These are phyloP conservation scores for Marisa cornuarietis DNA, from an alignment of 1,140 invertebrate species.

Conservation along the genomic window DNA sequence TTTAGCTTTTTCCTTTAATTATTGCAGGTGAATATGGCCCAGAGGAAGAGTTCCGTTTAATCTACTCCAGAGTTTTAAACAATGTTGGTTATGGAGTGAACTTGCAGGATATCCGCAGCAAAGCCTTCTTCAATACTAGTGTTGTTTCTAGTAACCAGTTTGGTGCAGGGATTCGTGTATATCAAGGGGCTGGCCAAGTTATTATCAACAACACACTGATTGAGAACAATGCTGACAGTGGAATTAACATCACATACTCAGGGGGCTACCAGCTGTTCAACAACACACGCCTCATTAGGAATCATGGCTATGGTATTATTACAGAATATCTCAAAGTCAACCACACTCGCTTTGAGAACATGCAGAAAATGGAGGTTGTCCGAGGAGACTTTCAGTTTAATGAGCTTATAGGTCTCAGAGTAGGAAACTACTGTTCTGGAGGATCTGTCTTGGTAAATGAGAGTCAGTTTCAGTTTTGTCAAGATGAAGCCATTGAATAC, in stretches of 20 bases:
- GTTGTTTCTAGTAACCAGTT: conserved; percentile 58
- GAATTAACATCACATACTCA: conserved; percentile 85
- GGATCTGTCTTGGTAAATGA: conserved; percentile 57
- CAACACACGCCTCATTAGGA: conserved; percentile 73
- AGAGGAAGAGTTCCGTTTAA: conserved; percentile 54
- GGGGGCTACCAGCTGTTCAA: conserved; percentile 92
- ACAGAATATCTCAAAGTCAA: conserved; percentile 55
- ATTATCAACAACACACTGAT: conserved; percentile 58
- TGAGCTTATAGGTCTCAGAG: conserved; percentile 56
- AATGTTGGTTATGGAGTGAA: conserved; percentile 63
- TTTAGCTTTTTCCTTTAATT: conserved; percentile 11
- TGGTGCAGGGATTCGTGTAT: conserved; percentile 60
- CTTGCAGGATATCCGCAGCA: conserved; percentile 61
- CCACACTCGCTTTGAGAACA: conserved; percentile 49
- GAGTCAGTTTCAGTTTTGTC: conserved; percentile 54
- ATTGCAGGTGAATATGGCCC: conserved; percentile 42
- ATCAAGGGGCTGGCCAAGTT: conserved; percentile 61
- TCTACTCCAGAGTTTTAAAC: conserved; percentile 54
- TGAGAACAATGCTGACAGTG: conserved; percentile 51
- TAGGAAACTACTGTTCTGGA: conserved; percentile 62
- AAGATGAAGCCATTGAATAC: conserved; percentile 60
- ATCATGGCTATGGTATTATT: conserved; percentile 60
- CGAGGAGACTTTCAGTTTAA: conserved; percentile 52
- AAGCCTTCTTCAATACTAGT: conserved; percentile 56
- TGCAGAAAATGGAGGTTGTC: conserved; percentile 54